phyloP scores from a whole-genome alignment of 2,797 vertebrate species.

The Sebastes cheni region DNA sequence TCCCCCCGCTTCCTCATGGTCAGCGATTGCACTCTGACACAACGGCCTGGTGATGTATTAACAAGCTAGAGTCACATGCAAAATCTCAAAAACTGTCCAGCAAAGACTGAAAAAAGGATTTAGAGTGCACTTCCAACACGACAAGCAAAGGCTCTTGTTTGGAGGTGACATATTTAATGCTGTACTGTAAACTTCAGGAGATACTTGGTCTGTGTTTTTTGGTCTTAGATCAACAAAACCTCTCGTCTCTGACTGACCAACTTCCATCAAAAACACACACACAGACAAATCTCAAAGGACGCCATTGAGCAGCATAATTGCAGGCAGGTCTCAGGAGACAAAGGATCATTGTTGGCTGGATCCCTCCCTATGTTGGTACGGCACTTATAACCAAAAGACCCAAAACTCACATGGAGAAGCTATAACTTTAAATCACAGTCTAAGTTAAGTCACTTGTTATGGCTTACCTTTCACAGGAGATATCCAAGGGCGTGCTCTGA shows the following conservation, averaged over 20 bases:
- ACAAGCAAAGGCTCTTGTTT: neutral
- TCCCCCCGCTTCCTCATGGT: conserved; percentile 29
- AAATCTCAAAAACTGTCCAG: neutral
- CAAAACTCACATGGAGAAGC: neutral
- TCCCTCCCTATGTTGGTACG: conserved; percentile 21
- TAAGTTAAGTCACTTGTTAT: neutral
- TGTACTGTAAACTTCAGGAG: neutral
- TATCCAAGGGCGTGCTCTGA: neutral
- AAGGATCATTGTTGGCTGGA: conserved; percentile 57
- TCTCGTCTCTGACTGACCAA: neutral
- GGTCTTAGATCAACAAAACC: neutral
- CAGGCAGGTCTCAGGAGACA: conserved; percentile 59
- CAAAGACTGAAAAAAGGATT: neutral
- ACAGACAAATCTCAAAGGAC: conserved; percentile 49
- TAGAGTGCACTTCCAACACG: neutral
- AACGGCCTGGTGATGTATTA: conserved; percentile 51
- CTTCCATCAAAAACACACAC: conserved; percentile 25
- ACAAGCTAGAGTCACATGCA: conserved; percentile 24
- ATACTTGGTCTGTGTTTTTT: neutral
- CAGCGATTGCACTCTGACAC: conserved; percentile 21
- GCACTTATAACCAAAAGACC: neutral
- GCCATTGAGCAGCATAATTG: conserved; percentile 51
- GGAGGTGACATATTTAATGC: neutral
- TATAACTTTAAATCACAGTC: neutral
- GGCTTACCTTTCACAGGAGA: conserved; percentile 35